Base-by-base conservation (phyloP, 1,140 invertebrate species). In the Formica exsecta region DNA sequence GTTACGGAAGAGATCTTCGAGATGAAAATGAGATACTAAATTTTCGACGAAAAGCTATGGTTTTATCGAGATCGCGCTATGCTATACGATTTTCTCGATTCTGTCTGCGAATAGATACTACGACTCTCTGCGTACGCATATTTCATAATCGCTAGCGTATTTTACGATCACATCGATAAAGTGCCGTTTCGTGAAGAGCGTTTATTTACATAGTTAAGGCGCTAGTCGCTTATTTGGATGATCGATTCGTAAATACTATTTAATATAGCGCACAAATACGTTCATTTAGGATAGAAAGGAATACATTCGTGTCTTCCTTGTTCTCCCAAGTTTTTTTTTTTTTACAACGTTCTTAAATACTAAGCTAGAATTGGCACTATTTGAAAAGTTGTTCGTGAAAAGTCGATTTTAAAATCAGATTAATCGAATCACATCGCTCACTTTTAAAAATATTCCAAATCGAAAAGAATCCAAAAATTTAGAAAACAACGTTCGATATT, bases 171-270 rank as follows among this genome's bases (percentile, higher is more conserved):
- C 62, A 66, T 73, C 77, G 62, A 85, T 51, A 62, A 51, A 61
- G 16, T 66, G 66, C 11, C 38, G n/a, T 61, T 65, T 54, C 41
- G 84, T 38, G 48, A 77, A 44, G 68, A 74, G 68, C 68, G 32
- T 13, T 83, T 83, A 83, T 83, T 73, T 83, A 73, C 51, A 73
- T 61, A 83, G 8, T 83, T 83, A 83, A 83, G 79, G 79, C 79
- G 79, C 79, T 83, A 83, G 13, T 44, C 66, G 79, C 79, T 83
- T 57, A 57, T 61, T 83, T 44, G 25, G 32, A 83, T 62, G 70
- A 83, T 61, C 54, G 54, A 44, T 70, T 70, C 8, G 68, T 83
- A 83, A 54, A 36, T 71, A 81, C 68, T 83, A 83, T 73, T 36
- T 73, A 70, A 61, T 83, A 61, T 48, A 61, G 29, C 68, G 79